phyloP scores from a whole-genome alignment of 2,113 vertebrate species.

The Oreochromis tanganicae region DNA sequence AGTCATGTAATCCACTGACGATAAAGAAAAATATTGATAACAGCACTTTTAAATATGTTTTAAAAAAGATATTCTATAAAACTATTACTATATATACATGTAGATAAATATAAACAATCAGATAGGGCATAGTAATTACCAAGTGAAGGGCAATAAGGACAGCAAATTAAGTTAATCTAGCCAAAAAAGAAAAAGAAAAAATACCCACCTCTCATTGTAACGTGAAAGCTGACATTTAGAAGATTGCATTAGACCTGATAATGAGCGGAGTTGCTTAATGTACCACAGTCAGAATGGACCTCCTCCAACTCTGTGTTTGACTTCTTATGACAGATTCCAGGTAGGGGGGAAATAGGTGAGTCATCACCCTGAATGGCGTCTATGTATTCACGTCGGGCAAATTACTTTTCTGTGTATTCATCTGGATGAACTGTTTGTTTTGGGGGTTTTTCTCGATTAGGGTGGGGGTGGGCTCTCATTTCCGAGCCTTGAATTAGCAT shows the following conservation, averaged over 20 bases:
- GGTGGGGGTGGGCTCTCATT: background rate
- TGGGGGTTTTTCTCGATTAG: background rate
- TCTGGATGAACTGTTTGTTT: background rate
- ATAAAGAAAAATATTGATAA: background rate
- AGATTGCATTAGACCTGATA: background rate
- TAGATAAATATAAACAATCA: background rate
- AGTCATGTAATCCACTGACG: background rate
- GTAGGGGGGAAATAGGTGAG: background rate
- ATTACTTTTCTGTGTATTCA: slow-evolving; percentile 11
- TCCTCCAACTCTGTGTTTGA: background rate
- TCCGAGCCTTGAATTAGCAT: background rate
- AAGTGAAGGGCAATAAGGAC: background rate
- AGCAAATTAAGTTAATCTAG: background rate
- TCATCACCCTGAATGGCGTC: background rate
- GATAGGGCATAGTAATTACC: background rate
- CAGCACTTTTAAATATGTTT: background rate
- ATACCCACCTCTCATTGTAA: background rate
- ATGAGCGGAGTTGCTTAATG: background rate
- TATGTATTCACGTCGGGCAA: background rate
- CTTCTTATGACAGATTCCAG: background rate
- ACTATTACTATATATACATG: background rate
- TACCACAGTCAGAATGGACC: background rate
- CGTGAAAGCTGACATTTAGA: background rate
- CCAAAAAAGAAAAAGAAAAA: background rate
- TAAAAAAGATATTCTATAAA: background rate